Evolutionary conservation across 2,797 vertebrate species (phyloP), one percentile per base, ranked within the genome.

Genomic region (Neosilurus hyrtlii): DNA sequence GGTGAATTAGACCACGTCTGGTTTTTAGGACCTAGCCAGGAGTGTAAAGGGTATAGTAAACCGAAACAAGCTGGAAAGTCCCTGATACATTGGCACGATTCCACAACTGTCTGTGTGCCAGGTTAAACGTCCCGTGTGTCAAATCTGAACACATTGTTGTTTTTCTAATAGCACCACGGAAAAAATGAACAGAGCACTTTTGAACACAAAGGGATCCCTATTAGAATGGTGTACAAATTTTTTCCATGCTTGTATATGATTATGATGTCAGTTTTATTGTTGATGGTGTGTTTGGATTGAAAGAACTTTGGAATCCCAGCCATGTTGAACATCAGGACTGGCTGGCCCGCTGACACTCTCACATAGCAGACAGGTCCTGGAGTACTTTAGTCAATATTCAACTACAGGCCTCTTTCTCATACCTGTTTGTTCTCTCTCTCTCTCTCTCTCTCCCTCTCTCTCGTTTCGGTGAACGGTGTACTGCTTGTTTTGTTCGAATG

Each of bases 271-370:
- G 15, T 22, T 1, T 74, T 37, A 5, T 56, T 74, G 72, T 74
- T 79, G 54, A 62, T 62, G 24, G 30, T 37, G 84, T 1, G 79
- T 84, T 83, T 65, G 80, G 82, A 89, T 90, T 70, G 65, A 72
- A 86, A 89, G 90, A 90, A 86, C 91, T 92, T 90, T 91, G 92
- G 89, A 91, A 83, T 90, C 88, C 80, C 24, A 4, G 80, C 85
- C 70, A 51, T 77, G 82, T 82, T 88, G 86, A 85, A n/a, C 51
- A 82, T 80, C 83, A 87, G 65, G 65, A 89, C 62, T 56, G 82
- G 87, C 86, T 81, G 14, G 15, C 84, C 81, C 84, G 87, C 83
- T 52, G 85, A 80, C 68, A 84, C 61, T 59, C 57, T 65, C 66
- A 63, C 54, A 16, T 2, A 43, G 22, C 82, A 56, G 12, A 82